Evolutionary conservation across 2,888 invertebrate species (phyloP).

Genomic region (Ischnus inquisitorius): DNA sequence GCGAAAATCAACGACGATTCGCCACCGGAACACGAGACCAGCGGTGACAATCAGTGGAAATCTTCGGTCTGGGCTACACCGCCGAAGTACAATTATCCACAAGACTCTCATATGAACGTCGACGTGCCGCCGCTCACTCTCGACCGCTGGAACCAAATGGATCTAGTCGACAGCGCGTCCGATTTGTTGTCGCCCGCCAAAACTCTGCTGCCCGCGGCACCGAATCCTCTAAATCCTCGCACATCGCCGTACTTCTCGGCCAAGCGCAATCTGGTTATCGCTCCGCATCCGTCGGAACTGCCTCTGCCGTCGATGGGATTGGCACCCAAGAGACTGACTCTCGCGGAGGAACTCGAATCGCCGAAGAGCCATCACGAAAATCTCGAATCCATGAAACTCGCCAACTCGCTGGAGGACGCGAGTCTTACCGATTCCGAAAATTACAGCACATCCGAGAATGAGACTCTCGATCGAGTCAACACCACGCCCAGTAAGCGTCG

Average conservation of each 20-base stretch:
- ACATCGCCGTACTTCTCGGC: constrained; percentile 80
- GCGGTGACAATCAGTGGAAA: constrained; percentile 76
- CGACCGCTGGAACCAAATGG: constrained; percentile 79
- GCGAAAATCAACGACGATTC: constrained; percentile 85
- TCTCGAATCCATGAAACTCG: constrained; percentile 59
- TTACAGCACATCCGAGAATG: constrained; percentile 72
- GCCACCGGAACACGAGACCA: constrained; percentile 82
- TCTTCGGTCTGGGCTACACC: constrained; percentile 83
- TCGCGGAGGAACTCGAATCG: constrained; percentile 53
- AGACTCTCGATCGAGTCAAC: constrained; percentile 73
- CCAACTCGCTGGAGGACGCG: constrained; percentile 72
- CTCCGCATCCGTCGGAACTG: constrained; percentile 84
- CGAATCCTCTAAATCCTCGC: constrained; percentile 82
- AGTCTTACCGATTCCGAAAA: constrained; percentile 71
- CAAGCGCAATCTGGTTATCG: constrained; percentile 75
- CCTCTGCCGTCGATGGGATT: constrained; percentile 82
- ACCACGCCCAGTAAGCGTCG: constrained; percentile 80
- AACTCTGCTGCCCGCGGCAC: constrained; percentile 80
- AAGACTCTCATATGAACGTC: constrained; percentile 78
- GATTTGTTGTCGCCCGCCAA: constrained; percentile 82
- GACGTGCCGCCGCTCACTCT: constrained; percentile 81
- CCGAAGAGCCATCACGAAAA: constrained; percentile 44
- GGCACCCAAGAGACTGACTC: constrained; percentile 77
- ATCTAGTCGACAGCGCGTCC: constrained; percentile 73
- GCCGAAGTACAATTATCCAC: constrained; percentile 78